Evolutionary conservation across 2,113 vertebrate species (phyloP).

Genomic region (Melanotaenia duboulayi): DNA sequence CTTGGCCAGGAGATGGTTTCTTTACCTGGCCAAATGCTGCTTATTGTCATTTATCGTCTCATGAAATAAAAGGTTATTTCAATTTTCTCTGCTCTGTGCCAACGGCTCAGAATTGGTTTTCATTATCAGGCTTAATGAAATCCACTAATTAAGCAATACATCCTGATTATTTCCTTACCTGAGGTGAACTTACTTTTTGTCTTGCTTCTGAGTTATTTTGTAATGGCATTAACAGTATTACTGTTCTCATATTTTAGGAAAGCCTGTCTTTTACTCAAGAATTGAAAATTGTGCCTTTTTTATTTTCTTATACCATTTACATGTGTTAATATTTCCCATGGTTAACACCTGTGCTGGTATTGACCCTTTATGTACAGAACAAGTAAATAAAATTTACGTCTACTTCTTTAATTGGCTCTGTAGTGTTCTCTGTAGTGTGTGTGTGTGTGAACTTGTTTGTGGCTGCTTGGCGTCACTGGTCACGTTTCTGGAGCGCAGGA

Average conservation of each 20-base stretch:
- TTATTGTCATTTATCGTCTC: slow-evolving; percentile 72
- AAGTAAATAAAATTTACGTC: slow-evolving; percentile 93
- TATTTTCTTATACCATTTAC: slow-evolving; percentile 89
- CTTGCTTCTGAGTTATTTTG: slow-evolving; percentile 79
- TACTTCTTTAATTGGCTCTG: slow-evolving; percentile 79
- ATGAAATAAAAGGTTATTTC: slow-evolving; percentile 47
- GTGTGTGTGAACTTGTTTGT: slow-evolving; percentile 19
- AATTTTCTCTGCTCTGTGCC: slow-evolving; percentile 36
- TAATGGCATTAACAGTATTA: slow-evolving; percentile 98
- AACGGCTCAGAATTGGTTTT: slow-evolving; percentile 42
- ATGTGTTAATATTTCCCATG: slow-evolving; percentile 88
- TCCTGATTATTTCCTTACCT: slow-evolving; percentile 56
- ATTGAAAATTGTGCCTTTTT: slow-evolving; percentile 91
- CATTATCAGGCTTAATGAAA: slow-evolving; percentile 56
- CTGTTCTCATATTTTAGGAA: slow-evolving; percentile 84
- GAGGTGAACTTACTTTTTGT: slow-evolving; percentile 56
- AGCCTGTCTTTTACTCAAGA: slow-evolving; percentile 83
- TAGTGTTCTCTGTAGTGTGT: neutral
- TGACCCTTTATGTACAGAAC: slow-evolving; percentile 85
- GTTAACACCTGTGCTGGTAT: slow-evolving; percentile 87
- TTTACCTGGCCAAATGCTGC: slow-evolving; percentile 75
- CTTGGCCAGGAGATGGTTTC: slow-evolving; percentile 55
- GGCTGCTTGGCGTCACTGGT: slow-evolving; percentile 22
- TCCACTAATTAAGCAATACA: slow-evolving; percentile 80
- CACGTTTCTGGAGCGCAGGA: slow-evolving; percentile 72